These are phyloP conservation scores for Corbicula japonica DNA, from an alignment of 2,888 invertebrate species.

Conservation along the genomic window DNA sequence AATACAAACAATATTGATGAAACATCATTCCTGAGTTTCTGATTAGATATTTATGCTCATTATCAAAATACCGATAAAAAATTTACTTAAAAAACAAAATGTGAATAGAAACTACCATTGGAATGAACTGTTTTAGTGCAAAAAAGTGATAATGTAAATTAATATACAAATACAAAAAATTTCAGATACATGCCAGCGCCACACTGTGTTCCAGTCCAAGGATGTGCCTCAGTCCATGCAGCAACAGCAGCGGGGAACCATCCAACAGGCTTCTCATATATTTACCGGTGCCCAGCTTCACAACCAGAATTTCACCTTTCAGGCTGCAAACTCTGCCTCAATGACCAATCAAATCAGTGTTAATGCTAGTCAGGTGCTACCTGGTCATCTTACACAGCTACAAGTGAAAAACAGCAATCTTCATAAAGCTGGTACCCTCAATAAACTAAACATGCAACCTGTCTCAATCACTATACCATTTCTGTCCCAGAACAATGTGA, in stretches of 20 bases:
- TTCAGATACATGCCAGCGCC: slow-evolving; percentile 61
- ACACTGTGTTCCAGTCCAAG: slow-evolving; percentile 64
- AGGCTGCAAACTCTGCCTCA: slow-evolving; percentile 44
- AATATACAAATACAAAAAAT: too few species aligned
- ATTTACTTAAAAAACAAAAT: too few species aligned
- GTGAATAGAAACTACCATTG: too few species aligned
- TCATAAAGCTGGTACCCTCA: slow-evolving; percentile 68
- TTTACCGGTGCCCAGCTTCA: slow-evolving; percentile 60
- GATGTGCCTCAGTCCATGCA: slow-evolving; percentile 50
- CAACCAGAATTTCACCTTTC: slow-evolving; percentile 55
- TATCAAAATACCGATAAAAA: too few species aligned
- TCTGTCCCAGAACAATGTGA: slow-evolving; percentile 66
- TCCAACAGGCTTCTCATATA: slow-evolving; percentile 57
- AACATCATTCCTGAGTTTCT: not conserved
- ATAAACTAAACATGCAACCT: slow-evolving; percentile 78
- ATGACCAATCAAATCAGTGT: slow-evolving; percentile 59
- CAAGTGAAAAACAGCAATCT: slow-evolving; percentile 73
- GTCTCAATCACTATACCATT: slow-evolving; percentile 78
- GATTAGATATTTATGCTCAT: slow-evolving; percentile 9
- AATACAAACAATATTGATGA: too few species aligned
- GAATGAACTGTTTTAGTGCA: too few species aligned
- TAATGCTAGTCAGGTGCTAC: slow-evolving; percentile 68
- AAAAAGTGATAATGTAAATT: too few species aligned
- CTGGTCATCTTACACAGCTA: slow-evolving; percentile 74
- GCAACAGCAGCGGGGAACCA: slow-evolving; percentile 42